Base-by-base conservation (phyloP, 2,113 vertebrate genomes). In the Ammodytes marinus region DNA sequence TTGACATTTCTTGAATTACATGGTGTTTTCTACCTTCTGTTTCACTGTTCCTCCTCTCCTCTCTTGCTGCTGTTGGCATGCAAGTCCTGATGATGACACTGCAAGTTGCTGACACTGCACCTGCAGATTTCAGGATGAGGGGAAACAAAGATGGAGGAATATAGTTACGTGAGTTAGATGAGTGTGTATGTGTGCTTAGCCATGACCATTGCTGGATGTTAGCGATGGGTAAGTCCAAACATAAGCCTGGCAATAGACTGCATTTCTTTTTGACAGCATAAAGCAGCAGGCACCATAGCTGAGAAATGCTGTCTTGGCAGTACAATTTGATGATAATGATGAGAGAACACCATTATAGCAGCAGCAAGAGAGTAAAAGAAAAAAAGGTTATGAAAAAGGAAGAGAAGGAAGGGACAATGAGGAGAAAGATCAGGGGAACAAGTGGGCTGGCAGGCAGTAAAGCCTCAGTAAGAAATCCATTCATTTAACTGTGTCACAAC, bases 171-270 rank as follows among this genome's bases (percentile, higher is more conserved):
- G 42, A 45, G 6, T 78, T 70, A 55, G 53, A 61, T 66, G 49
- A 69, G 49, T 77, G 8, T 68, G 42, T 43, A n/a, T 46, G 49
- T 43, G 54, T 63, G 69, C 59, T 83, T 40, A 63, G 42, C 55
- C 6, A 45, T 27, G 46, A 70, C 46, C 58, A 11, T 19, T 60
- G 46, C 57, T 46, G 27, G 43, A 64, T 42, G 27, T 13, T 73
- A 77, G 45, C 69, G 40, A 89, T 87, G 89, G 86, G 87, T 40
- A 90, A 88, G 76, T 83, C 81, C 13, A 83, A 77, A 17, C 74
- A 59, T 65, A 86, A 88, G 71, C 40, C 19, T 35, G 50, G 14
- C 49, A 53, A 17, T 35, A 1, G 19, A 47, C 27, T 10, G 4
- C 5, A 10, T 42, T 7, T 65, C 2, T 49, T 12, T 43, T 54